These are phyloP conservation scores for Rhamnusium bicolor DNA, from an alignment of 2,888 invertebrate genomes.

Conservation along the genomic window DNA sequence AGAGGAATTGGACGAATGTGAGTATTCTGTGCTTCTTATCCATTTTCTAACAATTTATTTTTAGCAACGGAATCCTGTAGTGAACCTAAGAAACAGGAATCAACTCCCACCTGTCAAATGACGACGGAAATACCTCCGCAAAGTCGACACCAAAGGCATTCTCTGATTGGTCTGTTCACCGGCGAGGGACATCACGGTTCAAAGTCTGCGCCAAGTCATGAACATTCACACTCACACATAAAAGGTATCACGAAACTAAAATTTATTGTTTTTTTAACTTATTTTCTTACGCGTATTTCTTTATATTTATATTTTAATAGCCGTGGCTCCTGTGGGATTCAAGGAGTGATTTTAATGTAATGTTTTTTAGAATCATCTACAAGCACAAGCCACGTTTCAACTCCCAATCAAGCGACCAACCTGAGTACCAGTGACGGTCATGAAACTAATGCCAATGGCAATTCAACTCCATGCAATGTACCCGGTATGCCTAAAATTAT, in stretches of 20 bases:
- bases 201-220: slow-evolving; percentile 58
- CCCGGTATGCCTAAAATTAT: slow-evolving; percentile 45
- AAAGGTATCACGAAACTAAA: slow-evolving; percentile 67
- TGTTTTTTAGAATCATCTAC: slow-evolving; percentile 58
- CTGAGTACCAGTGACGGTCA: slow-evolving; percentile 61
- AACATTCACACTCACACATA: slow-evolving; percentile 56
- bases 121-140: slow-evolving; percentile 69
- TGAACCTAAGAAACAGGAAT: slow-evolving; percentile 68
- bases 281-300: neutral
- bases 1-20: slow-evolving; percentile 87
- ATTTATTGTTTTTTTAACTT: no score
- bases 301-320: neutral
- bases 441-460: slow-evolving; percentile 56
- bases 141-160: slow-evolving; percentile 74
- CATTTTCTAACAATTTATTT: neutral
- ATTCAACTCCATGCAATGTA: slow-evolving; percentile 56
- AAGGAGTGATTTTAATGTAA: slow-evolving; percentile 42
- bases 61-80: slow-evolving; percentile 56
- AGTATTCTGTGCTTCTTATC: slow-evolving; percentile 35
- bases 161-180: slow-evolving; percentile 80
- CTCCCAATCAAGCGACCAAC: slow-evolving; percentile 63
- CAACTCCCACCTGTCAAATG: slow-evolving; percentile 70
- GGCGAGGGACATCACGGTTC: slow-evolving; percentile 69
- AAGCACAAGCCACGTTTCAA: slow-evolving; percentile 68
- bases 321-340: neutral